Percentiles rank a stretch among this genome's conserved stretches.
phyloP scores from a whole-genome alignment of 2,888 invertebrate genomes.

The Acholoe squamosa region DNA sequence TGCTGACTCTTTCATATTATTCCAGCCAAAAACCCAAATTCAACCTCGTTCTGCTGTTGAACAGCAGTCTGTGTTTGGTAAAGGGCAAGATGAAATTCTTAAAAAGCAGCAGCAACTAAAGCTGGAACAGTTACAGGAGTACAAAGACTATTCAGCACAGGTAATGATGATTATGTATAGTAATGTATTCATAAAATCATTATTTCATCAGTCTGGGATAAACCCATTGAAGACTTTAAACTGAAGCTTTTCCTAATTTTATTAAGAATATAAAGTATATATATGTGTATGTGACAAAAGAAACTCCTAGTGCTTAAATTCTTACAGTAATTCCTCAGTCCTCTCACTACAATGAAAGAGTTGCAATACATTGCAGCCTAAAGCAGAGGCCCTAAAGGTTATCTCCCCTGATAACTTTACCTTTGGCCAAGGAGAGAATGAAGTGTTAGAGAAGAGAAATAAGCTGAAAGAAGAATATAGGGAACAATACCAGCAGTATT shows the following conservation, averaged over 20 bases:
- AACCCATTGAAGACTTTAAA: no score
- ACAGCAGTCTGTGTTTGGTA: neutral
- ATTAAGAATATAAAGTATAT: no score
- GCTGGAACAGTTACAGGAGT: neutral
- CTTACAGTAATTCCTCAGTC: no score
- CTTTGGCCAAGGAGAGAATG: constrained; percentile 27
- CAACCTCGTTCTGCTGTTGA: neutral
- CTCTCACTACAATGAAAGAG: no score
- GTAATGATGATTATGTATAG: no score
- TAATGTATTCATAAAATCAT: no score
- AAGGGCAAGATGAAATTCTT: neutral
- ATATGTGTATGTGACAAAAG: no score
- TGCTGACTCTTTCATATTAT: no score
- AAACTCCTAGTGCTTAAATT: no score
- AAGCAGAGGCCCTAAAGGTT: neutral
- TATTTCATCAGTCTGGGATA: no score
- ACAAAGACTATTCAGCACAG: neutral
- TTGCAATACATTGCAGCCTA: constrained; percentile 23
- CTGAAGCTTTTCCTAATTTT: no score
- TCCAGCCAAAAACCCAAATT: neutral
- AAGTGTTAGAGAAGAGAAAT: constrained; percentile 31
- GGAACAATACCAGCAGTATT: constrained; percentile 11
- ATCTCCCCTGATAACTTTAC: constrained; percentile 21
- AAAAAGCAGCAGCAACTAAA: constrained; percentile 27
- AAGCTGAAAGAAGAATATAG: constrained; percentile 21